Conservation (phyloP, 2,888 invertebrate species). For the Euphydryas editha region DNA sequence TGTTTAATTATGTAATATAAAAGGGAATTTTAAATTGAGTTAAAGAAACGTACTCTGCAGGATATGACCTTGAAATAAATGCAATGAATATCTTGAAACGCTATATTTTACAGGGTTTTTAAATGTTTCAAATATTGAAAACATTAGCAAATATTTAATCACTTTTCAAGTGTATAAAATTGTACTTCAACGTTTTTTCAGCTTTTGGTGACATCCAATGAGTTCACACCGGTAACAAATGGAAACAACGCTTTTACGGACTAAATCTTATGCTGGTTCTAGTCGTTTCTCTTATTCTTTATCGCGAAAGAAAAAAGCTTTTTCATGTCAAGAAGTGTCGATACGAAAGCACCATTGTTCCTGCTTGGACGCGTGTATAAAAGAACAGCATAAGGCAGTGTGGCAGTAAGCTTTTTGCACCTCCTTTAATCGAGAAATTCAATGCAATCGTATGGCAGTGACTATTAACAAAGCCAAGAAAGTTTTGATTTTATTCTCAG, state of each 20-base stretch:
- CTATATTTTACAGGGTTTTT: too few species aligned
- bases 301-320: constrained; percentile 78
- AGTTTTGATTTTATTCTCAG: constrained; percentile 33
- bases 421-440: constrained; percentile 37
- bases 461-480: constrained; percentile 35
- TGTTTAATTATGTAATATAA: neutral
- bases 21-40: neutral
- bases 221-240: constrained; percentile 41
- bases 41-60: neutral
- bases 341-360: constrained; percentile 74
- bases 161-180: neutral
- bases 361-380: constrained; percentile 46
- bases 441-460: constrained; percentile 38
- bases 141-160: neutral
- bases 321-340: constrained; percentile 78
- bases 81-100: too few species aligned
- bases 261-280: constrained; percentile 55
- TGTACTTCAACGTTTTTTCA: neutral
- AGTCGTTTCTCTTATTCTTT: constrained; percentile 61
- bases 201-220: neutral
- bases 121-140: too few species aligned
- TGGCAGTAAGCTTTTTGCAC: constrained; percentile 34
- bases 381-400: constrained; percentile 39
- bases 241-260: constrained; percentile 61
- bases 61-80: too few species aligned